A percentile compares a stretch with the other conserved stretches of the same genome.
These are phyloP conservation scores for Dryoscopus gambensis DNA, from an alignment of 2,113 vertebrate genomes.

Conservation along the genomic window DNA sequence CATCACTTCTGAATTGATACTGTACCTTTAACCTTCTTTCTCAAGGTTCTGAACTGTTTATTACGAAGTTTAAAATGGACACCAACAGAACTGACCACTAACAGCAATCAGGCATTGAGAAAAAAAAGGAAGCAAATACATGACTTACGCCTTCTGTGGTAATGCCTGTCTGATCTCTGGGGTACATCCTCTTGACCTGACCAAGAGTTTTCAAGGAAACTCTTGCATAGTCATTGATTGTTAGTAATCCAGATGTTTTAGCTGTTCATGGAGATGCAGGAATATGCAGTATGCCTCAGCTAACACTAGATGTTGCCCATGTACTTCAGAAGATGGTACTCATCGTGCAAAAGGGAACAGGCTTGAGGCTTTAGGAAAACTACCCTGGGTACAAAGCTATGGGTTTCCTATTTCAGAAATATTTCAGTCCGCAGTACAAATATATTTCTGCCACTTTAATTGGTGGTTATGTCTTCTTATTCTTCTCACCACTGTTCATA, in stretches of 20 bases:
- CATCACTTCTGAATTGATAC: not conserved
- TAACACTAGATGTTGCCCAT: constrained; percentile 30
- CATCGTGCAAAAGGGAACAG: not conserved
- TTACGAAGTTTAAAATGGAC: not conserved
- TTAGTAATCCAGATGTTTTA: not conserved
- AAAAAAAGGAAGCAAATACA: not conserved
- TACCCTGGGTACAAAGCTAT: not conserved
- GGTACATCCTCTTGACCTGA: not conserved
- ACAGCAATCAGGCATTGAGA: not conserved
- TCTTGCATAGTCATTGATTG: not conserved
- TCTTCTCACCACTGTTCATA: not conserved
- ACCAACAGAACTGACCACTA: not conserved
- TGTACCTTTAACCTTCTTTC: not conserved
- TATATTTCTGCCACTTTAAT: not conserved
- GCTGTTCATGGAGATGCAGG: rapidly evolving
- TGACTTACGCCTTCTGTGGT: not conserved
- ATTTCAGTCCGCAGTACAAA: not conserved
- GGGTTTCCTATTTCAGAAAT: not conserved
- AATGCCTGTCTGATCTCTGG: not conserved
- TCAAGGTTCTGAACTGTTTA: not conserved
- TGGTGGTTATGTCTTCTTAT: not conserved
- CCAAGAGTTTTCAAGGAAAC: not conserved
- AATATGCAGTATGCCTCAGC: not conserved
- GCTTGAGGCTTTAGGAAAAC: not conserved
- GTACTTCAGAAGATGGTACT: not conserved